phyloP scores from a whole-genome alignment of 2,113 vertebrate species.

The Eptesicus fuscus region DNA sequence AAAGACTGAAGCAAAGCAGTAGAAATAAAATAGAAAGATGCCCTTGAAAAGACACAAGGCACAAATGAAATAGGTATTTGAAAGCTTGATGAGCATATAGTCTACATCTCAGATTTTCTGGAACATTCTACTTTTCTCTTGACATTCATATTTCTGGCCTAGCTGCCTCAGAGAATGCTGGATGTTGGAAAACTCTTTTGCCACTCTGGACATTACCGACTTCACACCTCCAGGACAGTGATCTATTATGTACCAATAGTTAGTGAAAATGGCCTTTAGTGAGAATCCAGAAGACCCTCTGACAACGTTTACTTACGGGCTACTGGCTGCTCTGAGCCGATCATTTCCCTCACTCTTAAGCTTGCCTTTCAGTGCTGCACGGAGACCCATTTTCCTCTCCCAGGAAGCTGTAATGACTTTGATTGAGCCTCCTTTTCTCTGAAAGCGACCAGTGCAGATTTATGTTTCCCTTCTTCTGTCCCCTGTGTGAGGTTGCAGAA shows the following conservation, averaged over 20 bases:
- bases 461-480: neutral
- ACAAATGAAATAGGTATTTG: neutral
- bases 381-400: neutral
- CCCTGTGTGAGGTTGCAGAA: neutral
- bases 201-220: neutral
- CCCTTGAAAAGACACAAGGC: neutral
- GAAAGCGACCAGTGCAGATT: constrained; percentile 36
- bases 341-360: constrained; percentile 33
- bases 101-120: neutral
- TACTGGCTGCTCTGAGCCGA: neutral
- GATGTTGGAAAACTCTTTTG: neutral
- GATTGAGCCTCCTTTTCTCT: neutral
- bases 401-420: neutral
- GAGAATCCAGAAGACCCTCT: neutral
- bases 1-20: neutral
- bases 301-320: neutral
- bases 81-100: neutral
- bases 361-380: neutral
- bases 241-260: neutral
- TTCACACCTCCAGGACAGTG: neutral
- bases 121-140: neutral
- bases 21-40: neutral
- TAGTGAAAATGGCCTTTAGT: constrained; percentile 7
- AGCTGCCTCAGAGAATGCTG: neutral
- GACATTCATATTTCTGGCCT: neutral